phyloP scores from a whole-genome alignment of 2,797 vertebrate species.

The Antrozous pallidus region DNA sequence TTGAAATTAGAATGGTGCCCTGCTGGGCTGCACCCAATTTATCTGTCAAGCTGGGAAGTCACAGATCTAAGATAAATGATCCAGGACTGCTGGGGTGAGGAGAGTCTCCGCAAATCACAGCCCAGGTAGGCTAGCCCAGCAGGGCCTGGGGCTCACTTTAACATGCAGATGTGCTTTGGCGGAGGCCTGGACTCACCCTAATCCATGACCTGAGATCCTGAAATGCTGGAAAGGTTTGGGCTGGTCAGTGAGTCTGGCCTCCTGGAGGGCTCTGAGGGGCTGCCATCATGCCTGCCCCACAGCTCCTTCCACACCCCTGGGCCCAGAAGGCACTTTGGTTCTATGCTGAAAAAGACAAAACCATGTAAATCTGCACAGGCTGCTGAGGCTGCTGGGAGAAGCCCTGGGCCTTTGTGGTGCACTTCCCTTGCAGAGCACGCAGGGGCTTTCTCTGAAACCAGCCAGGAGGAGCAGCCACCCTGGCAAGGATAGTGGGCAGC shows the following conservation, averaged over 20 bases:
- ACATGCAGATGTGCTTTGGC: neutral
- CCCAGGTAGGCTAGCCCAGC: neutral
- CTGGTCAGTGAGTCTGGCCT: neutral
- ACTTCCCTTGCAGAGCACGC: neutral
- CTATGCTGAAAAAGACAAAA: neutral
- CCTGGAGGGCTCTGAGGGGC: neutral
- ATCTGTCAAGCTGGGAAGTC: constrained; percentile 63
- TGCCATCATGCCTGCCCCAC: neutral
- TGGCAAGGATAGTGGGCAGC: too few species aligned
- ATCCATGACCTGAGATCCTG: neutral
- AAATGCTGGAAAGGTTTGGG: neutral
- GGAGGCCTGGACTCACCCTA: neutral
- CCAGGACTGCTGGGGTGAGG: constrained; percentile 52
- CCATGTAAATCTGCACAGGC: fast-evolving
- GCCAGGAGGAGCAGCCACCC: neutral
- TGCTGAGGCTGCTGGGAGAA: fast-evolving
- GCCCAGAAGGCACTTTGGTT: neutral
- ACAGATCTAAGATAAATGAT: constrained; percentile 65
- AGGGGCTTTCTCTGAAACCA: neutral
- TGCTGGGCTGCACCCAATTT: constrained; percentile 68
- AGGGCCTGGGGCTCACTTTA: neutral
- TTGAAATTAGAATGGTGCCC: constrained; percentile 76
- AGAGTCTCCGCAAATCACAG: constrained; percentile 70
- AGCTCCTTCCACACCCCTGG: neutral
- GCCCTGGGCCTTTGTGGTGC: neutral